These are phyloP conservation scores for Hypocryptadius cinnamomeus DNA, from an alignment of 2,113 vertebrate genomes.

Conservation along the genomic window DNA sequence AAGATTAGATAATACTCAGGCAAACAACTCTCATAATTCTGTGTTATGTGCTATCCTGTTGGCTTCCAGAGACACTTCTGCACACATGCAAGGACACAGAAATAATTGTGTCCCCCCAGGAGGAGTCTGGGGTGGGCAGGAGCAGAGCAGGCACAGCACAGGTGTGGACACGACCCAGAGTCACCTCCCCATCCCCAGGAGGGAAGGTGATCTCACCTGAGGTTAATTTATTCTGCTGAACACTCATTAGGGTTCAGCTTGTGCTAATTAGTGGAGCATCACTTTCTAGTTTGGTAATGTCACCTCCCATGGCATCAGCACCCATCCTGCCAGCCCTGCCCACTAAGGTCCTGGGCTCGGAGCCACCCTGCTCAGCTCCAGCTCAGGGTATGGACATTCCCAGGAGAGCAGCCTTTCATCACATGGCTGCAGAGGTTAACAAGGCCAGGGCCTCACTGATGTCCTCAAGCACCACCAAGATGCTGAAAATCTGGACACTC, in stretches of 20 bases:
- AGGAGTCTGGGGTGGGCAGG: not conserved
- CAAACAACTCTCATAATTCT: not conserved
- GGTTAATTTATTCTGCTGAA: fast-evolving
- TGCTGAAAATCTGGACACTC: not conserved
- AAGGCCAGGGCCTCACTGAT: not conserved
- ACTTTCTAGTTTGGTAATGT: fast-evolving
- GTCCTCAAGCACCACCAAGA: not conserved
- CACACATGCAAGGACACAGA: not conserved
- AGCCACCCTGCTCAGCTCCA: not conserved
- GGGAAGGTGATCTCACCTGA: not conserved
- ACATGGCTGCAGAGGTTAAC: not conserved
- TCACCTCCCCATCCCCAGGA: not conserved
- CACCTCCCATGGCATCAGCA: not conserved
- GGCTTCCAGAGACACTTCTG: not conserved
- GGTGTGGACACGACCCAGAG: fast-evolving
- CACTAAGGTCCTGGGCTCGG: fast-evolving
- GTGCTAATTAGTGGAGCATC: not conserved
- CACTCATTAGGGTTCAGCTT: not conserved
- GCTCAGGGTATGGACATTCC: not conserved
- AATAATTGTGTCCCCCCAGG: fast-evolving
- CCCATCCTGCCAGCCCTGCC: not conserved
- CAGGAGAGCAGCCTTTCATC: not conserved
- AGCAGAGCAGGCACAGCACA: fast-evolving
- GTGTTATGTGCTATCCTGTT: not conserved
- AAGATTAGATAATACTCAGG: not conserved